Percentiles rank a stretch among this genome's conserved stretches.
phyloP scores from a whole-genome alignment of 2,888 invertebrate genomes.

The Nemoura dubitans region DNA sequence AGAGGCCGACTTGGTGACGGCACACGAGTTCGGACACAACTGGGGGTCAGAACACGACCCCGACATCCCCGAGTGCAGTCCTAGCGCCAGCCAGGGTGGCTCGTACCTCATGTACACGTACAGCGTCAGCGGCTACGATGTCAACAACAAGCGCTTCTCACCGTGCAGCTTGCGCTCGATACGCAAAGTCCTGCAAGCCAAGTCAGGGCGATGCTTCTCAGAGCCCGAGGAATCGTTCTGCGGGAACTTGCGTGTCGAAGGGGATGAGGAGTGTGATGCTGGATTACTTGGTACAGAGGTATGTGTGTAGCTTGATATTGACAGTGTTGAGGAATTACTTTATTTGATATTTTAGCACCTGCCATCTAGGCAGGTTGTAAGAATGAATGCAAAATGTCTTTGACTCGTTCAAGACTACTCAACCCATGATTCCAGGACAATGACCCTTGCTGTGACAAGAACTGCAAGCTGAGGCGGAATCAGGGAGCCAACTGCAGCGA shows the following conservation, averaged over 20 bases:
- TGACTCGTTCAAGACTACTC: too few species aligned
- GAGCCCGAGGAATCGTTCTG: slow-evolving; percentile 96
- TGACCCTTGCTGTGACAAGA: slow-evolving; percentile 92
- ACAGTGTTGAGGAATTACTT: too few species aligned
- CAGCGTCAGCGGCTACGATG: slow-evolving; percentile 94
- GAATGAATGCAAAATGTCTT: too few species aligned
- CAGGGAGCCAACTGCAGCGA: slow-evolving; percentile 95
- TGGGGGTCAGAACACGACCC: slow-evolving; percentile 99
- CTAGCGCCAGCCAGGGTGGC: slow-evolving; percentile 92
- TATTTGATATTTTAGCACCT: too few species aligned
- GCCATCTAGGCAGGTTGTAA: too few species aligned
- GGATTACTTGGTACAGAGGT: slow-evolving; percentile 87
- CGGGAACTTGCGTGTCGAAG: slow-evolving; percentile 94
- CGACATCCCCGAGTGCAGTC: slow-evolving; percentile 94
- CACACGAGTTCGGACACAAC: slow-evolving; percentile 97
- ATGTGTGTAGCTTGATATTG: not conserved
- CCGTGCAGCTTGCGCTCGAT: slow-evolving; percentile 94
- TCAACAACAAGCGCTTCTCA: slow-evolving; percentile 96
- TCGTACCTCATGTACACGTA: slow-evolving; percentile 97
- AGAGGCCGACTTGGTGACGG: slow-evolving; percentile 95
- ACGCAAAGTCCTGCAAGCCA: slow-evolving; percentile 77
- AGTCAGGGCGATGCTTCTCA: slow-evolving; percentile 90
- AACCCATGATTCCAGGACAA: slow-evolving; percentile 66
- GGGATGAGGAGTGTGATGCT: slow-evolving; percentile 96
- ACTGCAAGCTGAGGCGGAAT: slow-evolving; percentile 83